A percentile compares a stretch with the other conserved stretches of the same genome.
phyloP scores from a whole-genome alignment of 2,888 invertebrate species.

The Meandrusa payeni region DNA sequence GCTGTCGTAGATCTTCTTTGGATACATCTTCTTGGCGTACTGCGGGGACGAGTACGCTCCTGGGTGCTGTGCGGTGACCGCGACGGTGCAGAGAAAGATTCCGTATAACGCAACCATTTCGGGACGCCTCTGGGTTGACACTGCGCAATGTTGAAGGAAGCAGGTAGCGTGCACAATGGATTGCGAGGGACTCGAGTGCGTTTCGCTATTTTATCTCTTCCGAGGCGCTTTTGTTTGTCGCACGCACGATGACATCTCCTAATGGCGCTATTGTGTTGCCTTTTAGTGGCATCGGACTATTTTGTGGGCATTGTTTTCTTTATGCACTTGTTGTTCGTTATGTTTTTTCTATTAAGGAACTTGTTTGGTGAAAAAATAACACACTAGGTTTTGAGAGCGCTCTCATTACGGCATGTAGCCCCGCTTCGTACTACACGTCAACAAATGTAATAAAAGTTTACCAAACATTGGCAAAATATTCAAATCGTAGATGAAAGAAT shows the following conservation, averaged over 20 bases:
- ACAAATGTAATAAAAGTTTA: too few relatives aligned
- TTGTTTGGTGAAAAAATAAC: conserved; percentile 18
- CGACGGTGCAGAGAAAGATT: conserved; percentile 38
- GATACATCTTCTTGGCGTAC: conserved; percentile 75
- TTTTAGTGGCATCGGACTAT: conserved; percentile 43
- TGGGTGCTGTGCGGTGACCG: conserved; percentile 56
- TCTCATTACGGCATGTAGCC: too few relatives aligned
- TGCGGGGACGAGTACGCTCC: conserved; percentile 78
- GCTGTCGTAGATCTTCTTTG: conserved; percentile 50
- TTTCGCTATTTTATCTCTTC: conserved; percentile 72
- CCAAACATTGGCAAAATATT: too few relatives aligned
- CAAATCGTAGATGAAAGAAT: too few relatives aligned
- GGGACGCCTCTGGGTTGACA: conserved; percentile 30
- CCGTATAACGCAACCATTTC: conserved; percentile 56
- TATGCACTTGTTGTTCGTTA: conserved; percentile 11
- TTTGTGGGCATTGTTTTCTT: conserved; percentile 21
- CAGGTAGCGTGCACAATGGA: conserved; percentile 56
- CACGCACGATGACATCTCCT: conserved; percentile 76
- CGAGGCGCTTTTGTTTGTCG: conserved; percentile 68
- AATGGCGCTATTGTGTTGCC: conserved; percentile 65
- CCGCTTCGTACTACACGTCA: too few relatives aligned
- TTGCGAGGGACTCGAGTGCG: conserved; percentile 48
- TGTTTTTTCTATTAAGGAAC: not conserved
- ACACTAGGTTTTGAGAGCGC: not conserved
- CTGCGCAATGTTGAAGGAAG: conserved; percentile 39